Percentiles rank a stretch among this genome's conserved stretches.
Conservation (phyloP, 2,113 vertebrate species). For the Pluvialis apricaria region DNA sequence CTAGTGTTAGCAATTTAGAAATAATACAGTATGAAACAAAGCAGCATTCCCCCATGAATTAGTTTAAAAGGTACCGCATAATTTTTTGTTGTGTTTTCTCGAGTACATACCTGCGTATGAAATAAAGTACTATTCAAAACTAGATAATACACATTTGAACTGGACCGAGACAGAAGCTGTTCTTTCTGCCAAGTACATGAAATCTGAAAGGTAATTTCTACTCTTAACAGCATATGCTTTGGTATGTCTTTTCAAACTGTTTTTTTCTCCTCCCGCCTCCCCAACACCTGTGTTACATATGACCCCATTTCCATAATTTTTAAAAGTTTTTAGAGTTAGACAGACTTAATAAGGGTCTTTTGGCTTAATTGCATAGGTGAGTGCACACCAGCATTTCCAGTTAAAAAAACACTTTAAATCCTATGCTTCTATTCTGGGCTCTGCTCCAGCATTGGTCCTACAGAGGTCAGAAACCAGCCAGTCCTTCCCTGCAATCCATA, state of each 20-base stretch:
- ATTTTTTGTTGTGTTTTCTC: background rate
- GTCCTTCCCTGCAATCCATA: accelerated
- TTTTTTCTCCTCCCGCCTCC: accelerated
- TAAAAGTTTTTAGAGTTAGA: background rate
- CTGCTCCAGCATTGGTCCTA: background rate
- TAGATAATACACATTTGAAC: background rate
- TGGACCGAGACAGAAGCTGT: background rate
- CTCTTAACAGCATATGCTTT: background rate
- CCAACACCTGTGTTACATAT: background rate
- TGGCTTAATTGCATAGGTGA: background rate
- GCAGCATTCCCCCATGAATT: background rate
- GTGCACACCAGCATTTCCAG: background rate
- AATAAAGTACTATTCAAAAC: background rate
- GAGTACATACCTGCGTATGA: background rate
- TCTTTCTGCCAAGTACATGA: background rate
- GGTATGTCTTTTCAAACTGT: background rate
- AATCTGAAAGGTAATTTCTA: background rate
- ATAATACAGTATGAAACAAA: background rate
- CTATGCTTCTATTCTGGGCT: background rate
- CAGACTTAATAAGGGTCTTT: background rate
- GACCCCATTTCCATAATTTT: background rate
- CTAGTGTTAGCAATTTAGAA: background rate
- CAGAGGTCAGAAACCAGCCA: background rate
- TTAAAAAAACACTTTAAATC: background rate
- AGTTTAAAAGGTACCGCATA: background rate